These are phyloP conservation scores for Hemicentrotus pulcherrimus DNA, from an alignment of 35 echinoderm and acorn worm species.

Conservation along the genomic window DNA sequence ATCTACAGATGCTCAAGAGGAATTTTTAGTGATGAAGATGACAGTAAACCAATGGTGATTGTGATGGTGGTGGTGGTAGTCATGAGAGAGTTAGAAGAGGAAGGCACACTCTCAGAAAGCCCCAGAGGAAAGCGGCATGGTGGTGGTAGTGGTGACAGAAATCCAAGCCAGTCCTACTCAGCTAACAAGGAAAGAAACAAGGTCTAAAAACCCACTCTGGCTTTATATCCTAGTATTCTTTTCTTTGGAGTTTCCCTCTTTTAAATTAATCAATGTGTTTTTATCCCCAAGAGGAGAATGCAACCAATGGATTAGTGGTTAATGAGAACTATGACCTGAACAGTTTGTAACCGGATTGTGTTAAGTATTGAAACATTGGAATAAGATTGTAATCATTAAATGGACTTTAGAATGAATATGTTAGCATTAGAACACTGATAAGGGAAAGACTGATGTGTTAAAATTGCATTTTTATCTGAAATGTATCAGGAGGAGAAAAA, in stretches of 20 bases:
- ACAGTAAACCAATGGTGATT: background rate
- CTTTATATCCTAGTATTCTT: background rate
- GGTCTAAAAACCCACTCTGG: background rate
- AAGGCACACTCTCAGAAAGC: background rate
- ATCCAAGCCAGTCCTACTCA: background rate
- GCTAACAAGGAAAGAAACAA: background rate
- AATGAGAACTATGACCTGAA: background rate
- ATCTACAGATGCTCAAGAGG: conserved; percentile 9
- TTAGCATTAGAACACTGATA: no score
- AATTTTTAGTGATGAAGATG: background rate
- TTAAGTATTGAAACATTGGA: background rate
- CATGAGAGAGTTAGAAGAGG: background rate
- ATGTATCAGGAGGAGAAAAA: no score
- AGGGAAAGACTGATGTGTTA: no score
- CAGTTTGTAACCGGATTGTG: no score
- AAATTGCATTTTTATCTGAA: no score
- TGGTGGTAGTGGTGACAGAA: background rate
- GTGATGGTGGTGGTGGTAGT: background rate
- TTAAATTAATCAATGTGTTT: no score
- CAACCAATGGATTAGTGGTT: background rate
- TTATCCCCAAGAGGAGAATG: background rate
- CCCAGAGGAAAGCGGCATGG: background rate
- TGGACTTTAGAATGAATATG: no score
- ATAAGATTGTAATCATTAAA: background rate
- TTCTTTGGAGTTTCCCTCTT: background rate